Percentiles rank a stretch among this genome's conserved stretches.
These are phyloP conservation scores for Vireo altiloquus DNA, from an alignment of 2,113 vertebrate species.

Conservation along the genomic window DNA sequence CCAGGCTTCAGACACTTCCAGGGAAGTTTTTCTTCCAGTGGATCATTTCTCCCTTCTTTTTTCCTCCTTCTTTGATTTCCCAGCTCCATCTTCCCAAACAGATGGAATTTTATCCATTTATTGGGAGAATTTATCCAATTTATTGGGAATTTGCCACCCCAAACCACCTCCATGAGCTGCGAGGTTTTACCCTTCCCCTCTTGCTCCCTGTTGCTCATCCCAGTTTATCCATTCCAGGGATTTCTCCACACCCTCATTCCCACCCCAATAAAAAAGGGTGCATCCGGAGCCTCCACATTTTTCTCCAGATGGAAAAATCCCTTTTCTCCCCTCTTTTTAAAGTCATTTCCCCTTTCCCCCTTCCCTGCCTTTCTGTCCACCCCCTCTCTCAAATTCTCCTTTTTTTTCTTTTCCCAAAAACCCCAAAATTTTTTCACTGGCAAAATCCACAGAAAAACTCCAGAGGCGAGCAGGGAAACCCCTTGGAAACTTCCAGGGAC, in stretches of 20 bases:
- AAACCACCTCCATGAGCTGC: accelerated
- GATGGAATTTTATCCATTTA: background rate
- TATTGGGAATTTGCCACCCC: background rate
- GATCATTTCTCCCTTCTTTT: background rate
- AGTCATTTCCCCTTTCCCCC: background rate
- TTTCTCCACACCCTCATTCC: background rate
- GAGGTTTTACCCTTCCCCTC: background rate
- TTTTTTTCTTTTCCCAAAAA: background rate
- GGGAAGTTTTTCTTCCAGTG: background rate
- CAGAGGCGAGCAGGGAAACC: background rate
- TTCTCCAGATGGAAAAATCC: background rate
- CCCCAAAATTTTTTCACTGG: no score
- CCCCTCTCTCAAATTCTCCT: background rate
- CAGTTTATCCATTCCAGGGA: background rate
- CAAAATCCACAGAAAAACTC: background rate
- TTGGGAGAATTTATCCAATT: background rate
- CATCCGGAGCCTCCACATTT: accelerated
- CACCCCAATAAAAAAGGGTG: background rate
- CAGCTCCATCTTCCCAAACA: background rate
- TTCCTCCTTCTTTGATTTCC: background rate
- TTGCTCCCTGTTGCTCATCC: background rate
- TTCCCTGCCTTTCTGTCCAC: background rate
- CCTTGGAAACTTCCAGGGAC: background rate
- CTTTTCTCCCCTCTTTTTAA: background rate
- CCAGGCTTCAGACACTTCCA: background rate